A percentile compares a stretch with the other conserved stretches of the same genome.
Conservation (phyloP, 2,797 vertebrate genomes). For the Coracias cyanogaster region DNA sequence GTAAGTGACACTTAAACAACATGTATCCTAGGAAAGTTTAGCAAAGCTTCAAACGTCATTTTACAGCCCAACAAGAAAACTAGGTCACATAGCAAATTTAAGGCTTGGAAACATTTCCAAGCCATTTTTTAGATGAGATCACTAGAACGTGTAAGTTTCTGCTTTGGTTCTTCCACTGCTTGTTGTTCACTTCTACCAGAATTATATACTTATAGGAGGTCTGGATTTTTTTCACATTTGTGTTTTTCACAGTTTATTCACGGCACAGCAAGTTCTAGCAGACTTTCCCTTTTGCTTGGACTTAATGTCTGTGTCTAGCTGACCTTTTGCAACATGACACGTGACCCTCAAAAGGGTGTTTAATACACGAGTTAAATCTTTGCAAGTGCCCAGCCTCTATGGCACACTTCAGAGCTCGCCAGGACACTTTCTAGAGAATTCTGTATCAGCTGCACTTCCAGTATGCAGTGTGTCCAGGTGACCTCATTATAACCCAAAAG, state of each 20-base stretch:
- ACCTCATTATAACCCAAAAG: background rate
- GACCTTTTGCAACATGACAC: background rate
- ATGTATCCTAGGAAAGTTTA: background rate
- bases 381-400: background rate
- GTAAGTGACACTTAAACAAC: slow-evolving; percentile 31
- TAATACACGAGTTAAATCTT: background rate
- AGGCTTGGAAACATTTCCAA: background rate
- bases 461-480: background rate
- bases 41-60: background rate
- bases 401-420: background rate
- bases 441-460: background rate
- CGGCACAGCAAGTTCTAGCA: background rate
- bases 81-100: background rate
- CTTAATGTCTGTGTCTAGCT: background rate
- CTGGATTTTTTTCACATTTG: background rate
- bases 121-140: background rate
- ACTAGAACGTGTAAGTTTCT: background rate
- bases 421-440: background rate
- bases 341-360: background rate
- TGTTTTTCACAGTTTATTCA: background rate
- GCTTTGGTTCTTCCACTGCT: background rate
- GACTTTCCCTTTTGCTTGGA: background rate
- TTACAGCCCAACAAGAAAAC: background rate
- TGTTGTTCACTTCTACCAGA: background rate
- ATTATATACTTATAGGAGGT: background rate